Evolutionary conservation across 2,797 vertebrate species (phyloP), one percentile per base, ranked within the genome.

Genomic region (Caiman crocodilus): DNA sequence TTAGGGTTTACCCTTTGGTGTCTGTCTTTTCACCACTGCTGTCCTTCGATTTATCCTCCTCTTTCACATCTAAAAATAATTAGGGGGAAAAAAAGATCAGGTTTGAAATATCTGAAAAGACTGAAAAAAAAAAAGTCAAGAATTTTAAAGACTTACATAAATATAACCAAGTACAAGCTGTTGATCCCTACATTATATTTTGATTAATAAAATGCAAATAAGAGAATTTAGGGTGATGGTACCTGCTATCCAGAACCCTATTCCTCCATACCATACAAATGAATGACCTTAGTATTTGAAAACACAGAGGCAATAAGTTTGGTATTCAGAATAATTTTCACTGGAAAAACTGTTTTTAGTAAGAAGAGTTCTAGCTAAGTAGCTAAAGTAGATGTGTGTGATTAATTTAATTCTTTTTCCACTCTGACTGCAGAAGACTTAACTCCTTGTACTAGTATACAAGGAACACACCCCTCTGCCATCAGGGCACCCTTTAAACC

Each of bases 1-100:
- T 87, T 58, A 91, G 14, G 12, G 10, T 60, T 97, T 98, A 99
- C 99, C 99, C 98, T 98, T 99, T 99, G 95, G 98, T 89, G 20
- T 99, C 99, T 57, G 98, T 97, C 97, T 99, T 99, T 95, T 99
- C 99, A 94, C 98, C 96, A 93, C 95, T 98, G 95, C 82, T 97
- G 90, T 99, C 99, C 97, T 99, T 99, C 26, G 97, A 95, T 97
- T 99, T 99, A 90, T 99, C 99, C 85, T 99, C 99, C 79, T 99
- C 99, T 96, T 99, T 99, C 83, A 99, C 97, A 95, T 99, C 99
- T 99, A 96, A 84, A 97, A 97, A 88, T 60, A 97, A 90, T 60
- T 88, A 89, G 83, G 20, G 14, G n/a, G 57, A 80, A 60, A 93
- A 75, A 25, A 20, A 79, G 8, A 73, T 35, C 25, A 84, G 13